Evolutionary conservation across 2,113 vertebrate species (phyloP).

Genomic region (Micromys minutus): DNA sequence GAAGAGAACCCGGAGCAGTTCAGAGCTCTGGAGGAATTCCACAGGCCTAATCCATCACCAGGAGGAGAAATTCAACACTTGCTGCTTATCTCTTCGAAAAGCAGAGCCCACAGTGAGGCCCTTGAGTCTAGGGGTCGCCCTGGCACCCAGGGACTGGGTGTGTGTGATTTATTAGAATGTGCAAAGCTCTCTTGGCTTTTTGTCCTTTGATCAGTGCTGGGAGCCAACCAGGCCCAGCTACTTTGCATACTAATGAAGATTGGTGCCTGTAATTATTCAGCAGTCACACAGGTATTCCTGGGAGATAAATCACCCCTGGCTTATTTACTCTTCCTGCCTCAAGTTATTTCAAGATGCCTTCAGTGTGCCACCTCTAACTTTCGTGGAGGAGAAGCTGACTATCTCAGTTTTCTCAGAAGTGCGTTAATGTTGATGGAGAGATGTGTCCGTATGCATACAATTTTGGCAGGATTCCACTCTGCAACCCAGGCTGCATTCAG

Average conservation of each 20-base stretch:
- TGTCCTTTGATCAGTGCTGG: slow-evolving; percentile 83
- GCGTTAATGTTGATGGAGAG: neutral
- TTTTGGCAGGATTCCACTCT: neutral
- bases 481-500: neutral
- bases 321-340: slow-evolving; percentile 84
- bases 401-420: neutral
- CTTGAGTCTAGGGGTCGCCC: slow-evolving; percentile 70
- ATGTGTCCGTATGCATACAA: neutral
- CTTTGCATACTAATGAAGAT: slow-evolving; percentile 87
- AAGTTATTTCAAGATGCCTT: slow-evolving; percentile 77
- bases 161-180: slow-evolving; percentile 84
- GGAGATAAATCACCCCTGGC: slow-evolving; percentile 82
- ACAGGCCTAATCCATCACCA: slow-evolving; percentile 80
- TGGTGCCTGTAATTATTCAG: slow-evolving; percentile 83
- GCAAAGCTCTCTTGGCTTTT: slow-evolving; percentile 78
- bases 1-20: slow-evolving; percentile 74
- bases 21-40: slow-evolving; percentile 70
- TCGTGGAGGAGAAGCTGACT: neutral
- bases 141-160: slow-evolving; percentile 69
- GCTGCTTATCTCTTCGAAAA: slow-evolving; percentile 73
- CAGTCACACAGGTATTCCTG: slow-evolving; percentile 81
- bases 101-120: slow-evolving; percentile 60
- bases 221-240: slow-evolving; percentile 77
- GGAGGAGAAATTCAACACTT: slow-evolving; percentile 78
- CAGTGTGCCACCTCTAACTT: slow-evolving; percentile 1